These are phyloP conservation scores for Eurystomus glaucurus DNA, from an alignment of 2,797 vertebrate species.

Conservation along the genomic window DNA sequence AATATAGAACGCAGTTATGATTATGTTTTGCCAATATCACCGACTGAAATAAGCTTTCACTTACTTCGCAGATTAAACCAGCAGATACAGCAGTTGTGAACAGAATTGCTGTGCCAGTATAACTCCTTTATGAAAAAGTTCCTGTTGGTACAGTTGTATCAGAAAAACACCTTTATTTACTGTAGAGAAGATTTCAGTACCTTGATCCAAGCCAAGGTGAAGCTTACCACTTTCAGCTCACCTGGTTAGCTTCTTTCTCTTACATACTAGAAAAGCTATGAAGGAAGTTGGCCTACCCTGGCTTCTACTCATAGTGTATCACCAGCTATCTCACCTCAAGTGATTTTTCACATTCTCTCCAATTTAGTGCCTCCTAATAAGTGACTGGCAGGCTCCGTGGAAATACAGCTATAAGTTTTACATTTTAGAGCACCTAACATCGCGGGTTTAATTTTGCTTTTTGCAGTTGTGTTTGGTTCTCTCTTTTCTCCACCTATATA, in stretches of 20 bases:
- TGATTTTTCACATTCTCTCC: not conserved
- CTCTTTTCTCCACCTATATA: not conserved
- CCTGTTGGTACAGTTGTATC: not conserved
- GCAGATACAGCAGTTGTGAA: not conserved
- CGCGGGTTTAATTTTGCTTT: not conserved
- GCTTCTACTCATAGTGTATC: not conserved
- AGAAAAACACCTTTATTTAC: not conserved
- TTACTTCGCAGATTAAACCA: not conserved
- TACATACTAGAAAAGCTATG: not conserved
- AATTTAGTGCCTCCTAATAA: not conserved
- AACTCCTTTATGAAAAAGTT: not conserved
- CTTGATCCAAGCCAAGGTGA: not conserved
- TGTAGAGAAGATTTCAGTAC: not conserved
- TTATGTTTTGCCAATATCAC: not conserved
- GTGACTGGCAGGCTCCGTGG: not conserved
- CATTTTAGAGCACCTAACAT: not conserved
- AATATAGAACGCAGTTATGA: not conserved
- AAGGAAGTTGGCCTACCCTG: not conserved
- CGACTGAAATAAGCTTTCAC: not conserved
- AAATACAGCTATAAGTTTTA: not conserved
- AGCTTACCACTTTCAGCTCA: not conserved
- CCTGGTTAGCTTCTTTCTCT: not conserved
- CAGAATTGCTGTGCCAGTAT: not conserved
- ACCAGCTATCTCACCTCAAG: not conserved
- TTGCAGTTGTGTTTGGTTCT: not conserved